Conservation (phyloP, 2,113 vertebrate genomes). For the Neolamprologus hecqui region DNA sequence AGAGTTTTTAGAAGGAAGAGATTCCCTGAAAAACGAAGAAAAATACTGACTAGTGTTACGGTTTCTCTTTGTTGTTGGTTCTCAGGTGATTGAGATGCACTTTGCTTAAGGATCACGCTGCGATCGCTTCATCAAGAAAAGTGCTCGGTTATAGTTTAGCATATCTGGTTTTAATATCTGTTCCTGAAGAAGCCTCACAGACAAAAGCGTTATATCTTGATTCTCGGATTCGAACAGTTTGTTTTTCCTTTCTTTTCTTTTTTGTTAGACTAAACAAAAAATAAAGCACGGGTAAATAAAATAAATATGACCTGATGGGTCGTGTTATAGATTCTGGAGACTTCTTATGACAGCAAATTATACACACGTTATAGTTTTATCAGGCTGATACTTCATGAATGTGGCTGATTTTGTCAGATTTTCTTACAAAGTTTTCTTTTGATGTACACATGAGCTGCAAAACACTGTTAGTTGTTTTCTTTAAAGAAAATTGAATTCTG, state of each 20-base stretch:
- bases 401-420: background rate
- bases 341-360: background rate
- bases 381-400: background rate
- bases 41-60: background rate
- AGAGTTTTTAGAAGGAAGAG: background rate
- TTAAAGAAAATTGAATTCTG: background rate
- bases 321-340: background rate
- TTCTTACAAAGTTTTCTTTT: background rate
- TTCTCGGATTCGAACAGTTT: background rate
- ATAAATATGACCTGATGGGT: background rate
- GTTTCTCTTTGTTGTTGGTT: background rate
- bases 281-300: background rate
- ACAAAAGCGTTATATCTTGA: background rate
- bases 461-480: background rate
- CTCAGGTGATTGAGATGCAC: background rate
- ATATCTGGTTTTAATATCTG: background rate
- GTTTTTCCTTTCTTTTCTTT: background rate
- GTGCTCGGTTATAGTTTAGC: background rate
- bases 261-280: background rate
- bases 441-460: background rate
- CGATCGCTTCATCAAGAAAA: background rate
- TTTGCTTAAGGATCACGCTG: background rate
- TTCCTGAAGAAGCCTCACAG: background rate
- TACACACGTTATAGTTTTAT: rapidly evolving
- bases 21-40: background rate